These are phyloP conservation scores for Hirtodrosophila trivittata DNA, from an alignment of 2,888 invertebrate genomes.

Conservation along the genomic window DNA sequence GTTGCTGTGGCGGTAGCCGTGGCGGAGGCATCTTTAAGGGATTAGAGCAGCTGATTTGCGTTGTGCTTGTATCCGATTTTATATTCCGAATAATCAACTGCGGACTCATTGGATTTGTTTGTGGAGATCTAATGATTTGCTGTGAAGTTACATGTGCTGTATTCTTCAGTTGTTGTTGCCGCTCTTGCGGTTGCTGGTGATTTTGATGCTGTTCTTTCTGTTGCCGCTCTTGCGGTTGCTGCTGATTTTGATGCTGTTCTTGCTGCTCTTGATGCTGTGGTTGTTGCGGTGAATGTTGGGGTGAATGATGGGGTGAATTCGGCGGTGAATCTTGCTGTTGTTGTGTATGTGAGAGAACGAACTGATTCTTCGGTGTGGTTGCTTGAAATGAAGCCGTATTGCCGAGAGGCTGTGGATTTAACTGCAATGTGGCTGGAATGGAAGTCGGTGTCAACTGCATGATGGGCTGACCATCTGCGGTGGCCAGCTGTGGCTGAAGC, in stretches of 20 bases:
- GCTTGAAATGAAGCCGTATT: conserved; percentile 66
- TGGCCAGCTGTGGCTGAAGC: conserved; percentile 83
- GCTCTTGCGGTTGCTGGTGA: conserved; percentile 45
- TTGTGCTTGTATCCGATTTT: conserved; percentile 25
- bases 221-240: conserved; percentile 37
- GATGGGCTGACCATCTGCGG: conserved; percentile 83
- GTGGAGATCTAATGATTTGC: conserved; percentile 61
- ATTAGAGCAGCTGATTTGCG: too few species aligned
- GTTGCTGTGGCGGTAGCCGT: conserved; percentile 26
- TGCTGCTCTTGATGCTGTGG: conserved; percentile 32
- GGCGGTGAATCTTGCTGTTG: too few species aligned
- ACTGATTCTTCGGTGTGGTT: conserved; percentile 45
- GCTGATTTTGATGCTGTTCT: conserved; percentile 20
- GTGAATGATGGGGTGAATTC: too few species aligned
- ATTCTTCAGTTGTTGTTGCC: conserved; percentile 41
- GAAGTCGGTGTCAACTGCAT: conserved; percentile 83
- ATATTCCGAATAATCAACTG: conserved; percentile 62
- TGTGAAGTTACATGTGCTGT: conserved; percentile 65
- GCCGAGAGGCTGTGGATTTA: conserved; percentile 76
- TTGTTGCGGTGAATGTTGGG: conserved; percentile 11
- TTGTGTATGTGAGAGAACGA: conserved; percentile 44
- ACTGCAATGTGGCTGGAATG: conserved; percentile 82
- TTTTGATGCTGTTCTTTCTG: conserved; percentile 46
- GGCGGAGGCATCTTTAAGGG: conserved; percentile 57
- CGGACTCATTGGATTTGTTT: conserved; percentile 23